Base-by-base conservation (phyloP, 2,888 invertebrate genomes). In the Melanophora roralis region DNA sequence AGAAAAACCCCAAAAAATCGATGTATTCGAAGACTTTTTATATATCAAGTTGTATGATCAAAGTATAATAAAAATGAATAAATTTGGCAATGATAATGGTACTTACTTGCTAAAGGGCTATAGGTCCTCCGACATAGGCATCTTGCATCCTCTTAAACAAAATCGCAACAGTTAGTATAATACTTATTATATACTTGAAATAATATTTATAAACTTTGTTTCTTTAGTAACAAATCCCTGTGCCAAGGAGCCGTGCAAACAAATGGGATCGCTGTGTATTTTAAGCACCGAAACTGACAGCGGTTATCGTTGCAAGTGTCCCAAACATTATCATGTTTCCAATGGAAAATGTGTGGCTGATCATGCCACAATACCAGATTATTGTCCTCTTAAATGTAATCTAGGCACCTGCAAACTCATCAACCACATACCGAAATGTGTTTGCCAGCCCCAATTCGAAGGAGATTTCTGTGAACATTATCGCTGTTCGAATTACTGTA, bases 11-110 rank as follows among this genome's bases (percentile, higher is more conserved):
- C 93, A 92, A 86, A 93, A 93, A 87, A 89, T 95, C 36, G 95
- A 94, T 84, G 92, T 95, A 0, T 95, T 95, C 86, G 95, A 95
- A 88, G 94, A 95, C 85, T 91, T 90, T 76, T 86, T 95, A 11
- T 95, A 93, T 86, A 91, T 95, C 23, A 92, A 93, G 43, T 92
- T 94, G 2, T 93, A 93, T 84, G 92, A 92, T 60, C 92, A 94
- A 85, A 92, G 92, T 80, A 92, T 95, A 51, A 89, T 93, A 45
- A 91, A 92, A 83, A 89, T 94, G 89, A 91, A 93, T 85, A 95
- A 95, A 87, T 94, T 94, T 87, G 93, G 93, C 14, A 89, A 89
- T 60, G 92, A 91, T 34, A 92, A 92, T 82, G 88, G 91, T 43
- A 91, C 91, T 1, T 92, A 92, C 84, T 89, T 93, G 74, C 90